phyloP scores from a whole-genome alignment of 2,888 invertebrate genomes.

The Cryptocephalus primarius region DNA sequence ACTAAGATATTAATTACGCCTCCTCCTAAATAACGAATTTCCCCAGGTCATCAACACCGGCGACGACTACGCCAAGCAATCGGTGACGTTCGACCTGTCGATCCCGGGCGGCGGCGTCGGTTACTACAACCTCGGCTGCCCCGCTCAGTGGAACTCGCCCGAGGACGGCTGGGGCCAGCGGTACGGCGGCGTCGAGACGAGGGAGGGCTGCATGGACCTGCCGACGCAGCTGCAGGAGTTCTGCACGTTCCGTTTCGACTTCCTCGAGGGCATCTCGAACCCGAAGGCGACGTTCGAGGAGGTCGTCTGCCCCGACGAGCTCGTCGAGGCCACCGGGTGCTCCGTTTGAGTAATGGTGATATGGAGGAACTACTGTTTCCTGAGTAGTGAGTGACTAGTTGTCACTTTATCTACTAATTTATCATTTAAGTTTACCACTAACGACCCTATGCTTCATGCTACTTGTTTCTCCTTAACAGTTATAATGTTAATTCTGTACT shows the following conservation, averaged over 20 bases:
- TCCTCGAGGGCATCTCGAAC: conserved; percentile 7
- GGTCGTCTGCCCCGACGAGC: conserved; percentile 7
- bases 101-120: conserved; percentile 19
- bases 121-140: conserved; percentile 10
- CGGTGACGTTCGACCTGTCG: conserved; percentile 13
- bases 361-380: too few species aligned
- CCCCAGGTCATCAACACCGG: conserved; percentile 14
- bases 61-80: conserved; percentile 10
- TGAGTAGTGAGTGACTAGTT: too few species aligned
- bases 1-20: too few species aligned
- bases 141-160: conserved; percentile 14
- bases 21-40: conserved; percentile 9
- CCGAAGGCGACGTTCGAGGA: conserved; percentile 5
- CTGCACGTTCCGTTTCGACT: conserved; percentile 6
- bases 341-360: background rate
- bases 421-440: too few species aligned
- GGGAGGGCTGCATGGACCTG: conserved; percentile 6
- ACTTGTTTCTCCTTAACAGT: too few species aligned
- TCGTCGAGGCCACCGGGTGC: conserved; percentile 4
- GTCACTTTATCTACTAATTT: too few species aligned
- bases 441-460: too few species aligned
- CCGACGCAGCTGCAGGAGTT: conserved; percentile 4
- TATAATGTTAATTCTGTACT: too few species aligned
- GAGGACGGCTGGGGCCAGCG: conserved; percentile 14
- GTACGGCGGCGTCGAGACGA: conserved; percentile 6